A percentile compares a stretch with the other conserved stretches of the same genome.
Evolutionary conservation across 1,140 invertebrate species (phyloP).

Genomic region (Apis dorsata): DNA sequence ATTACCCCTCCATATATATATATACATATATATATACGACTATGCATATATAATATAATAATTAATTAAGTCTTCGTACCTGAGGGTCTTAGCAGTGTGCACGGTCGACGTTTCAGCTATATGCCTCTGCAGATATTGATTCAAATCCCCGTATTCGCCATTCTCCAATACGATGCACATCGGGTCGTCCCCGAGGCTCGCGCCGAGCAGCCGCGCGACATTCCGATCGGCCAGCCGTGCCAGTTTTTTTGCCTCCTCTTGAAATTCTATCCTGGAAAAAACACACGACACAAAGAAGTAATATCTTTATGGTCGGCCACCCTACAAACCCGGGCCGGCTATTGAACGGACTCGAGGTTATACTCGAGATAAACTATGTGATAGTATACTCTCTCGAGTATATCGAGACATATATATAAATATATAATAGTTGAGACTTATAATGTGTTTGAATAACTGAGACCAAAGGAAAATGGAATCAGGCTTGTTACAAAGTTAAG

Average conservation of each 20-base stretch:
- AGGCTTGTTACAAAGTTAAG: too few relatives aligned
- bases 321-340: conserved; percentile 1
- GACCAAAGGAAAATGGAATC: too few relatives aligned
- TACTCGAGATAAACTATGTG: conserved; percentile 38
- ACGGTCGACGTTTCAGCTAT: conserved; percentile 85
- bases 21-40: too few relatives aligned
- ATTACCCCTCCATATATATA: too few relatives aligned
- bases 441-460: too few relatives aligned
- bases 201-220: conserved; percentile 88
- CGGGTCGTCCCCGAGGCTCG: conserved; percentile 87
- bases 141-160: conserved; percentile 85
- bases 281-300: conserved; percentile 58
- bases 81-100: conserved; percentile 83
- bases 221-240: conserved; percentile 88
- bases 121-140: conserved; percentile 89
- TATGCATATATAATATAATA: background rate
- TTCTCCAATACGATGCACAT: conserved; percentile 86
- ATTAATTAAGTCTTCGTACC: conserved; percentile 74
- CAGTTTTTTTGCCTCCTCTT: conserved; percentile 86
- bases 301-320: conserved; percentile 61
- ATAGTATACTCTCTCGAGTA: background rate
- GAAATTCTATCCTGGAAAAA: conserved; percentile 82
- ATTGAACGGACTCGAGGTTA: conserved; percentile 31
- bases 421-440: too few relatives aligned
- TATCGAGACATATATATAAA: too few relatives aligned